Conservation (phyloP, 2,113 vertebrate species). For the Thomomys bottae region DNA sequence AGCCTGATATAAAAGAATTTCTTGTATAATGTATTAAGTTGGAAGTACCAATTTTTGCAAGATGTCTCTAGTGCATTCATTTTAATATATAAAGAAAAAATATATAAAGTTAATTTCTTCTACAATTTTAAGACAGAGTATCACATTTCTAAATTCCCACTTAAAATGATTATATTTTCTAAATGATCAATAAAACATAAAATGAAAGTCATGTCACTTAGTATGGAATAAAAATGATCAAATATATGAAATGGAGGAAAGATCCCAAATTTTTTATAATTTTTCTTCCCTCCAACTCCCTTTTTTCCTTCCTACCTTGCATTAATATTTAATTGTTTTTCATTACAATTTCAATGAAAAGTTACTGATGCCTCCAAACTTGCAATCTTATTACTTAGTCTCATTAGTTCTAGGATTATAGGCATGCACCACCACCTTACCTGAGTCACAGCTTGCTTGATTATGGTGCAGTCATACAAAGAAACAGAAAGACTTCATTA, state of each 20-base stretch:
- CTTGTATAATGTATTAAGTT: neutral
- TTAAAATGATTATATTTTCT: neutral
- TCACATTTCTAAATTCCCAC: neutral
- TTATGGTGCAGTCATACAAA: neutral
- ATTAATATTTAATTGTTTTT: too few species aligned
- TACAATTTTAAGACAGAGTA: neutral
- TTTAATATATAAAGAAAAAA: constrained; percentile 30
- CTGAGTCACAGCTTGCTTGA: too few species aligned
- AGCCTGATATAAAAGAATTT: neutral
- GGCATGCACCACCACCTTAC: too few species aligned
- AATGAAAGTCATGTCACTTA: neutral
- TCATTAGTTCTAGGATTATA: too few species aligned
- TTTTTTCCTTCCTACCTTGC: too few species aligned
- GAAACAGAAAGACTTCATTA: neutral
- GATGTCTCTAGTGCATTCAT: neutral
- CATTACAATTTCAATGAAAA: too few species aligned
- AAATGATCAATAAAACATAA: neutral
- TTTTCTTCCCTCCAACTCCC: too few species aligned
- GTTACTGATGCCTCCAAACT: too few species aligned
- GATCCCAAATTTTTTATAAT: too few species aligned
- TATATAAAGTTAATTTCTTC: neutral
- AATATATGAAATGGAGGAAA: neutral
- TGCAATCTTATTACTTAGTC: too few species aligned
- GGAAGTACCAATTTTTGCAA: neutral
- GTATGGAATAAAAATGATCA: neutral